These are phyloP conservation scores for Lordiphosa fenestrarum DNA, from an alignment of 2,888 invertebrate species.

Conservation along the genomic window DNA sequence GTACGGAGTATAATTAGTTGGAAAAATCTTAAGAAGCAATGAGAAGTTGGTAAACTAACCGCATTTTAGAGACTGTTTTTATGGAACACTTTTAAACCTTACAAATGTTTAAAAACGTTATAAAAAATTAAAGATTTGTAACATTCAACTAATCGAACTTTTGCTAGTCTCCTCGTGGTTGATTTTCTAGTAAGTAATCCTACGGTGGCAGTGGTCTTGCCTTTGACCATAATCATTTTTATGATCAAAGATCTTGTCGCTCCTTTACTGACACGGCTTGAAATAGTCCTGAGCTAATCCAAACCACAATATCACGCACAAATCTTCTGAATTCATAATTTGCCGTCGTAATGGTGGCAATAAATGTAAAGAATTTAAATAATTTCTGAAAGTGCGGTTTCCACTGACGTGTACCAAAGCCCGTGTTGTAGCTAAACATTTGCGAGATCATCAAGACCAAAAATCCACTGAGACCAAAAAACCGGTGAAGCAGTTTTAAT, in stretches of 20 bases:
- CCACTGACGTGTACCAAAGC: slow-evolving; percentile 74
- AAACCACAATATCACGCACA: slow-evolving; percentile 27
- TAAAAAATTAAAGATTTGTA: too few species aligned
- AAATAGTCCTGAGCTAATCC: slow-evolving; percentile 14
- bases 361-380: slow-evolving; percentile 65
- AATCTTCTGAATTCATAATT: slow-evolving; percentile 54
- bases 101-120: too few species aligned
- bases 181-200: too few species aligned
- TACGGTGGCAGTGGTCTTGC: too few species aligned
- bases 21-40: too few species aligned
- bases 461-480: slow-evolving; percentile 65
- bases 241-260: slow-evolving; percentile 24
- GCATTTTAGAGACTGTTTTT: too few species aligned
- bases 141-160: too few species aligned
- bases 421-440: slow-evolving; percentile 74
- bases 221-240: too few species aligned
- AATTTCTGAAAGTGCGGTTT: slow-evolving; percentile 45
- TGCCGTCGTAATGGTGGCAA: slow-evolving; percentile 50
- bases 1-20: too few species aligned
- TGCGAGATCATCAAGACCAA: slow-evolving; percentile 67
- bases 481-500: slow-evolving; percentile 58
- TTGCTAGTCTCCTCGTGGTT: too few species aligned
- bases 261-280: not conserved
- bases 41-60: too few species aligned
- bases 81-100: too few species aligned